These are phyloP conservation scores for Yponomeuta cagnagella DNA, from an alignment of 2,888 invertebrate species.

Conservation along the genomic window DNA sequence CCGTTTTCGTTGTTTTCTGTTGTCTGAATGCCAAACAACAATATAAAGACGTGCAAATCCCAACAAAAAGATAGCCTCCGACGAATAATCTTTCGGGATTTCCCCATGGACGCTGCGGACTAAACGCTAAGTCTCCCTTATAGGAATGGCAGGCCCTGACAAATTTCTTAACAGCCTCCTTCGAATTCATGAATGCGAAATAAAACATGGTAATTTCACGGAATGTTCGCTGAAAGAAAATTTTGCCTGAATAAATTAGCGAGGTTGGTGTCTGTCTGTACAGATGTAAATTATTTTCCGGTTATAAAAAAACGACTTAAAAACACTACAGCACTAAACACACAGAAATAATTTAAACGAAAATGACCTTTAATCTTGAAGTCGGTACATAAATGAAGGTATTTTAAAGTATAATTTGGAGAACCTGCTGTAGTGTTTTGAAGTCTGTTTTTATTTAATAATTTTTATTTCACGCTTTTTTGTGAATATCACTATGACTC, in stretches of 20 bases:
- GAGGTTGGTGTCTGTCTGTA: constrained; percentile 30
- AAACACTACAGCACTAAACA: no score
- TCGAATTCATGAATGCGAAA: constrained; percentile 48
- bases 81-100: constrained; percentile 35
- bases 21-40: background rate
- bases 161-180: constrained; percentile 46
- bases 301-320: background rate
- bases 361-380: no score
- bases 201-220: constrained; percentile 47
- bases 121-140: constrained; percentile 32
- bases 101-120: constrained; percentile 27
- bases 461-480: no score
- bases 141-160: constrained; percentile 35
- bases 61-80: background rate
- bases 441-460: no score
- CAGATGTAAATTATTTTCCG: constrained; percentile 10
- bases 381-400: no score
- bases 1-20: background rate
- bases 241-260: constrained; percentile 43
- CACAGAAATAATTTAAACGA: no score
- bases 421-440: no score
- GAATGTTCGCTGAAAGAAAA: constrained; percentile 40
- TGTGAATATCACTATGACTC: no score
- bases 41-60: background rate
- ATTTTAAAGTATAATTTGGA: no score